Base-by-base conservation (phyloP, 2,113 vertebrate genomes). In the Aythya baeri region DNA sequence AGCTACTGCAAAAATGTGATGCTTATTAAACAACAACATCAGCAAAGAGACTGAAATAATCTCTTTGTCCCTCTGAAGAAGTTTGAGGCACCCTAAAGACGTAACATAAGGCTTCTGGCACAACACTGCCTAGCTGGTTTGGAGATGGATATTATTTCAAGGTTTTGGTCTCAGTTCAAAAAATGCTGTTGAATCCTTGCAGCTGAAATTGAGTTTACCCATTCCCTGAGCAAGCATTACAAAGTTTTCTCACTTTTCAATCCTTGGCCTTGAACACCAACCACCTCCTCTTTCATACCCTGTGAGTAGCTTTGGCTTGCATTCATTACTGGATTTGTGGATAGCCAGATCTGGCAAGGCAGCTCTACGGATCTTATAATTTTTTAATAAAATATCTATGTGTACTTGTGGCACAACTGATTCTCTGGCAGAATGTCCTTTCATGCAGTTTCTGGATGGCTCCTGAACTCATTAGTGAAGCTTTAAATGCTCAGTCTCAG, bases 131-230 rank as follows among this genome's bases (percentile, higher is more conserved):
- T 58, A 8, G n/a, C 61, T 95, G 46, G 18, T 83, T 96, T 88
- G 73, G 43, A 77, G 58, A 70, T 13, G 62, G 75, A 89, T 62
- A 21, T 15, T 90, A 59, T 83, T 78, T 92, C 22, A 74, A 77
- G 46, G 27, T 86, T 88, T 93, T 86, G 70, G 71, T 83, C 67
- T 87, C 70, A 46, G 20, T 86, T 93, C 86, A 92, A 61, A 74
- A 86, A 44, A 9, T 38, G 14, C 55, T 67, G 13, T 34, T 88
- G 46, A 65, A 72, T 55, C 29, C 72, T 38, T 83, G 52, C 31
- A 88, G 50, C 77, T 95, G 29, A 77, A 91, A 85, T 10, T 67
- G 46, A 81, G 31, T 86, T 96, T 86, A 75, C n/a, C 16, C 41
- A 26, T 86, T 57, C 36, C 44, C 83, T 78, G 38, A 21, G 32